These are phyloP conservation scores for Ceriagrion tenellum DNA, from an alignment of 2,888 invertebrate species.

Conservation along the genomic window DNA sequence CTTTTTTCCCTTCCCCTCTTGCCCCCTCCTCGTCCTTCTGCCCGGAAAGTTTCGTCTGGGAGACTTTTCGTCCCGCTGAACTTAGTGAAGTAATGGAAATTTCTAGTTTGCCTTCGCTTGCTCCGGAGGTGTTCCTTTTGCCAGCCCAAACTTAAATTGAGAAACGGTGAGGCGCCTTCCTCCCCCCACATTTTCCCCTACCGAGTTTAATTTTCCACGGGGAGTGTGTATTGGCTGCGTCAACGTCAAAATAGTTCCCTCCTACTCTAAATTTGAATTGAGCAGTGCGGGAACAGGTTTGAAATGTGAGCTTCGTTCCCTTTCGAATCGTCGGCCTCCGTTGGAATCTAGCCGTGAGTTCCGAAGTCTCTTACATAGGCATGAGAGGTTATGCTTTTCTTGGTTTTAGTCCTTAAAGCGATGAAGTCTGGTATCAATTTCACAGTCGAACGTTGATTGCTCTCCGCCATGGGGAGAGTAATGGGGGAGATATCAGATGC, in stretches of 20 bases:
- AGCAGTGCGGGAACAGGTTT: background rate
- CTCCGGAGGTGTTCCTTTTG: background rate
- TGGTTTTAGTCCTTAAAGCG: no score
- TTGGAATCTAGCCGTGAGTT: background rate
- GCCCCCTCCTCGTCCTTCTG: no score
- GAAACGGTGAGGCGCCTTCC: background rate
- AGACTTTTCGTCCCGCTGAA: slow-evolving; percentile 2
- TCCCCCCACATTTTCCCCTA: no score
- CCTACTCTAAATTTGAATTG: background rate
- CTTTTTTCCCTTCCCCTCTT: no score
- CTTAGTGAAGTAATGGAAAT: background rate
- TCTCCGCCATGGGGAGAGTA: no score
- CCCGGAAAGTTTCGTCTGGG: background rate
- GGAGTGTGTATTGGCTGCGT: slow-evolving; percentile 6
- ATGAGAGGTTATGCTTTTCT: background rate
- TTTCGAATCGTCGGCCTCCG: background rate
- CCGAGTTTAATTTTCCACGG: slow-evolving; percentile 2
- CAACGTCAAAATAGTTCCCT: slow-evolving; percentile 12
- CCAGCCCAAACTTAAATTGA: slow-evolving; percentile 23
- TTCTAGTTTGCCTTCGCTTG: background rate
- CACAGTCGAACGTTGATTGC: no score
- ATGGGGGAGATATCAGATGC: no score
- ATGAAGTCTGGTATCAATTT: no score
- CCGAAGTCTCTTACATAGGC: background rate
- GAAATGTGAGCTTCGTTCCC: background rate